A percentile compares a stretch with the other conserved stretches of the same genome.
Conservation (phyloP, 2,797 vertebrate species). For the Streptopelia turtur region DNA sequence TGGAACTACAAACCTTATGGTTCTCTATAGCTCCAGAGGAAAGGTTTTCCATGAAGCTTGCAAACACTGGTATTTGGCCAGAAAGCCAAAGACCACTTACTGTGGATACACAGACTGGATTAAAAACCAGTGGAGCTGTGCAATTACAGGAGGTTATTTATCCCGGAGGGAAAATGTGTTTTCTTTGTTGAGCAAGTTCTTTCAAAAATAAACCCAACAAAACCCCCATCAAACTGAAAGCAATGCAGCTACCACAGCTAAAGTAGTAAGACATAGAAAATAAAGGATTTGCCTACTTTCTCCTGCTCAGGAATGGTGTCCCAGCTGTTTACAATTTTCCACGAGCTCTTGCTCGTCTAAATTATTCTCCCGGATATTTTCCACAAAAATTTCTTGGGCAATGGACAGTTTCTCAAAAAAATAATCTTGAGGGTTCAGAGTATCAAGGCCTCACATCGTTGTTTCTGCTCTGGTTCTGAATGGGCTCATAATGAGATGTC, state of each 20-base stretch:
- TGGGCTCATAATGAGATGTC: not conserved
- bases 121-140: slow-evolving; percentile 20
- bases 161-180: slow-evolving; percentile 1
- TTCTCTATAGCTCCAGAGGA: not conserved
- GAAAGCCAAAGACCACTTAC: not conserved
- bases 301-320: slow-evolving; percentile 7
- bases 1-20: slow-evolving; percentile 19
- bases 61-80: not conserved
- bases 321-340: slow-evolving; percentile 47
- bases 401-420: not conserved
- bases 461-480: not conserved
- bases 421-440: not conserved
- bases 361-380: slow-evolving; percentile 5
- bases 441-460: not conserved
- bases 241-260: not conserved
- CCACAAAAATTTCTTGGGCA: not conserved
- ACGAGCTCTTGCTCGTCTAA: not conserved
- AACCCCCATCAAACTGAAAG: not conserved
- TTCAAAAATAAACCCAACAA: not conserved
- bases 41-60: not conserved
- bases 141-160: slow-evolving; percentile 15
- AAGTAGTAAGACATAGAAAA: slow-evolving; percentile 25
- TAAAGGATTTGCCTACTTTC: slow-evolving; percentile 3
- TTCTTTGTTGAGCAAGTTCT: slow-evolving; percentile 30
- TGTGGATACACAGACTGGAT: not conserved